These are phyloP conservation scores for Orthosia gothica DNA, from an alignment of 2,888 invertebrate genomes.

Conservation along the genomic window DNA sequence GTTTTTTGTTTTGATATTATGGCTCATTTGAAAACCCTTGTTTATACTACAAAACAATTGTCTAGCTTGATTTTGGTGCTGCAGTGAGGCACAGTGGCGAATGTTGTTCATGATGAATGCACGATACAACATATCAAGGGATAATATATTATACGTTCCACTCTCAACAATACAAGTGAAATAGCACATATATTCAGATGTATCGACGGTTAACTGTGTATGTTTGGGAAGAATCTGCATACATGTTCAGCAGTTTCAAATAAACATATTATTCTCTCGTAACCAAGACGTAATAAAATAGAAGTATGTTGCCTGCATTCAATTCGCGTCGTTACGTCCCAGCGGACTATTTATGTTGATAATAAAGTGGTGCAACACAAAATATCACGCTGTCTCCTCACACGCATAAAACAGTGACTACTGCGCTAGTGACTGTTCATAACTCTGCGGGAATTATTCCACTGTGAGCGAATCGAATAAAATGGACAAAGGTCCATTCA, in stretches of 20 bases:
- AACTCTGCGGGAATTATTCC: background rate
- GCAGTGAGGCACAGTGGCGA: background rate
- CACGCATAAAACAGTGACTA: background rate
- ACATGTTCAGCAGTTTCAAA: conserved; percentile 4
- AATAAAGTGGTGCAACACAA: background rate
- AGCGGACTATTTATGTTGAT: conserved; percentile 1
- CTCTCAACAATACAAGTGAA: background rate
- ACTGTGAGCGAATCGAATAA: background rate
- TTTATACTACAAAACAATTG: background rate
- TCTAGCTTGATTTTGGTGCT: background rate
- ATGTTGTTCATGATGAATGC: background rate
- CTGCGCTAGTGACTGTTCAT: conserved; percentile 2
- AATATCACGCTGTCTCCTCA: too few species aligned
- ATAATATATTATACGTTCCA: background rate
- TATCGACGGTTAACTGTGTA: background rate
- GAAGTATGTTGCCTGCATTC: conserved; percentile 9
- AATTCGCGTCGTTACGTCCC: background rate
- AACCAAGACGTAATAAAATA: background rate
- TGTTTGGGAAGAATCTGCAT: background rate
- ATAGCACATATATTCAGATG: conserved; percentile 6
- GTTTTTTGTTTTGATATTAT: too few species aligned
- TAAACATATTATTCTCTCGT: conserved; percentile 6
- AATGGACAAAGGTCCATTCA: too few species aligned
- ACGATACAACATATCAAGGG: background rate
- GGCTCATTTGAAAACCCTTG: too few species aligned